Base-by-base conservation (phyloP, 1,140 invertebrate genomes). In the Drosophila kanapiae region DNA sequence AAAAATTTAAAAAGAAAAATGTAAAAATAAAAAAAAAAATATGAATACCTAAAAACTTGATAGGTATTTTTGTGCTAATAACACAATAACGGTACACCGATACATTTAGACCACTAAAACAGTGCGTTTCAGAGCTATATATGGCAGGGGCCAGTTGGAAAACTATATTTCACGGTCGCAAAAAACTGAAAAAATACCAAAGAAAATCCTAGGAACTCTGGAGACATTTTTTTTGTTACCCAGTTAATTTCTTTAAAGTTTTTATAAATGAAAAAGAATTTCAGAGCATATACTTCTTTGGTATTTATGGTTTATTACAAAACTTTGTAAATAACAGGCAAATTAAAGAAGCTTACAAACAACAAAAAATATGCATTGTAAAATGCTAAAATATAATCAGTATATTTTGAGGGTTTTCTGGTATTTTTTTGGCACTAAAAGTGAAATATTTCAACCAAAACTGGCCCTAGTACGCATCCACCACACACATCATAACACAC, bases 31-130 rank as follows among this genome's bases (percentile, higher is more conserved):
- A 51, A 13, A 40, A 33, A 45, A 42, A 51, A 61, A 40, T 14
- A 33, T 27, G 38, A 71, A 64, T 75, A 75, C 78, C 42, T 61
- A 59, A 58, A 38, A 29, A 42, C 33, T 68, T 71, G 40, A 63
- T 86, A 51, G 82, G 75, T 87, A 85, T 87, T 81, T 68, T 81
- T 81, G 48, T 69, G 56, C 57, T 70, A 85, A 76, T 48, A 76
- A 63, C 65, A 82, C 69, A 71, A 49, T 72, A 86, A 82, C 43
- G 49, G 75, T 86, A 85, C 75, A 85, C 82, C 83, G 79, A 85
- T 86, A 82, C 71, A 58, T 77, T 71, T 85, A 85, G 68, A 75
- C 31, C 77, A 65, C 60, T 27, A 18, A 43, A 23, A 37, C 70
- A 47, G 18, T 37, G 14, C 40, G 59, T 49, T 60, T 48, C 27